A percentile compares a stretch with the other conserved stretches of the same genome.
Conservation (phyloP, 2,888 invertebrate genomes). For the Callimorpha dominula region DNA sequence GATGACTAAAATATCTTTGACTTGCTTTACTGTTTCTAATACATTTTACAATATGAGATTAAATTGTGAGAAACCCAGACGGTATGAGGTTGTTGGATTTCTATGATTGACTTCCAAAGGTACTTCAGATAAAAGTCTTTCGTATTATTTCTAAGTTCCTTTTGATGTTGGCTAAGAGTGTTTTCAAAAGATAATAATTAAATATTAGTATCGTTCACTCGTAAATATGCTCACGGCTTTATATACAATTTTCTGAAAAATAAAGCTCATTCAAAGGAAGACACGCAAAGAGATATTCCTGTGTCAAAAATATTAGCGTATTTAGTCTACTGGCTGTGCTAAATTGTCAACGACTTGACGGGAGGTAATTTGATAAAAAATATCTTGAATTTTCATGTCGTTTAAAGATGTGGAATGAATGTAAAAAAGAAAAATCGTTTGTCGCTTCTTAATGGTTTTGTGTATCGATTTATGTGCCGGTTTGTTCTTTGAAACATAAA, state of each 20-base stretch:
- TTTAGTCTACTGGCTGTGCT: constrained; percentile 16
- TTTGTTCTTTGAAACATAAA: constrained; percentile 12
- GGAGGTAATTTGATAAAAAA: constrained; percentile 36
- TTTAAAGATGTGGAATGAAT: constrained; percentile 28
- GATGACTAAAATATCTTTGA: neutral
- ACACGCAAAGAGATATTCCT: neutral
- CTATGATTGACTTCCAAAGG: neutral
- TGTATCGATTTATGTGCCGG: constrained; percentile 19
- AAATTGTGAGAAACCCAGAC: no score
- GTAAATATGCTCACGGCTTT: neutral
- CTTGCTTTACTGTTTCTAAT: neutral
- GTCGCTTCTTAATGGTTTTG: constrained; percentile 22
- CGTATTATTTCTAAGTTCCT: neutral
- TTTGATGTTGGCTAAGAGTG: neutral
- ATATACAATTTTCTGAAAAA: constrained; percentile 1
- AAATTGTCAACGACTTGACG: constrained; percentile 26
- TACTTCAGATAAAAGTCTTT: neutral
- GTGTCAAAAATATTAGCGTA: constrained; percentile 6
- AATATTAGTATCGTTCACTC: neutral
- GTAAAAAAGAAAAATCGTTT: constrained; percentile 28
- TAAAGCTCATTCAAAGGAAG: neutral
- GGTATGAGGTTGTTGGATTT: neutral
- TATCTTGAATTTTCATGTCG: constrained; percentile 33
- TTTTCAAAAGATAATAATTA: neutral
- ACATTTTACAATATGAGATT: neutral